Evolutionary conservation across 2,797 vertebrate species (phyloP).

Genomic region (Cirrhinus molitorella): DNA sequence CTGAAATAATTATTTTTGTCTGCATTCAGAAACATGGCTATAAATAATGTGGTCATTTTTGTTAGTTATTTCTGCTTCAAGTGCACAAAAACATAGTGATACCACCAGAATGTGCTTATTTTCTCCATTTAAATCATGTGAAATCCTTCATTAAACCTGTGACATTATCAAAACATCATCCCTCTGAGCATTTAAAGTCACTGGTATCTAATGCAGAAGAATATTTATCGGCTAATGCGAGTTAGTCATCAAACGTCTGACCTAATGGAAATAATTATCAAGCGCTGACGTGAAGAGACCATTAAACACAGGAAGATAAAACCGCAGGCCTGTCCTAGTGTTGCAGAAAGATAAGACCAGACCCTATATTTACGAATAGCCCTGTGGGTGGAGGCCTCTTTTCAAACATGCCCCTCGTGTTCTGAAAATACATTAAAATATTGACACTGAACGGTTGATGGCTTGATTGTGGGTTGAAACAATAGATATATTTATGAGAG

Average conservation of each 20-base stretch:
- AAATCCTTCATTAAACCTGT: background rate
- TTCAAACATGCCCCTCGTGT: background rate
- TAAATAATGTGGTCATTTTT: too few relatives aligned
- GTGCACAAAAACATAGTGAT: background rate
- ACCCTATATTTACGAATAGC: slow-evolving; percentile 36
- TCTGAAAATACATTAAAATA: slow-evolving; percentile 21
- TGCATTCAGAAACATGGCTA: too few relatives aligned
- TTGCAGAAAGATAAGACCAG: slow-evolving; percentile 58
- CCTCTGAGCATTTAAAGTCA: slow-evolving; percentile 7
- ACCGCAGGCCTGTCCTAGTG: slow-evolving; percentile 31
- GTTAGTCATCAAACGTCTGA: slow-evolving; percentile 27
- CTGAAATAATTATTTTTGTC: too few relatives aligned
- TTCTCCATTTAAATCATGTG: background rate
- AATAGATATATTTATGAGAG: background rate
- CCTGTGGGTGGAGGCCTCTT: slow-evolving; percentile 33
- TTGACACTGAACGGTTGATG: background rate
- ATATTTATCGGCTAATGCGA: slow-evolving; percentile 8
- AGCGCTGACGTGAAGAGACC: slow-evolving; percentile 33
- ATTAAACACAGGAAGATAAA: slow-evolving; percentile 56
- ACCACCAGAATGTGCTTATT: background rate
- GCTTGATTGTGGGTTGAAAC: slow-evolving; percentile 12
- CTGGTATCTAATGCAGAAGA: background rate
- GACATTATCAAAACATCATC: background rate
- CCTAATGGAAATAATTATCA: slow-evolving; percentile 50
- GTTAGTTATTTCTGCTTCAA: background rate